A percentile compares a stretch with the other conserved stretches of the same genome.
phyloP scores from a whole-genome alignment of 92 coral and sea anemone genomes.

The Metridium senile region DNA sequence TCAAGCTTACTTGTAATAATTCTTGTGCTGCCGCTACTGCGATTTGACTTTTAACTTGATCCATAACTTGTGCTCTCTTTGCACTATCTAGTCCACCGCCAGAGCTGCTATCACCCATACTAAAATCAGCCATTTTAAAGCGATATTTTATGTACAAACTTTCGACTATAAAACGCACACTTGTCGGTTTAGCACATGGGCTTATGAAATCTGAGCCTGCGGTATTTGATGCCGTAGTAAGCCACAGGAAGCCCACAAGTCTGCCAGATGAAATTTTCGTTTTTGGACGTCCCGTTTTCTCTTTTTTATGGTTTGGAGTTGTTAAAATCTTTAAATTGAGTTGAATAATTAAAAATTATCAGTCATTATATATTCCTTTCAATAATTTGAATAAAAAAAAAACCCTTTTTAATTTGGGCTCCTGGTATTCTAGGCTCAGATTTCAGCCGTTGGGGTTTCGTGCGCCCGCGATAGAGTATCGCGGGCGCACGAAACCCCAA shows the following conservation, averaged over 20 bases:
- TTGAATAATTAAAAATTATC: no score
- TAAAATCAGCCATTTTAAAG: conserved; percentile 77
- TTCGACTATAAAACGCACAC: not conserved
- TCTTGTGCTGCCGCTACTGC: conserved; percentile 95
- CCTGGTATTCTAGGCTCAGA: no score
- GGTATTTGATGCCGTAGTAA: not conserved
- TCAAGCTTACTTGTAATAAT: conserved; percentile 73
- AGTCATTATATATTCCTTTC: no score
- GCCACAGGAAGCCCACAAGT: conserved; percentile 6
- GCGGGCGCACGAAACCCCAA: no score
- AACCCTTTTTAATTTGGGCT: no score
- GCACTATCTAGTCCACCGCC: conserved; percentile 73
- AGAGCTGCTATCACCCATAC: conserved; percentile 54
- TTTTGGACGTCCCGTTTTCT: no score
- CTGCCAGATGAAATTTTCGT: no score
- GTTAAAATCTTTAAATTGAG: no score
- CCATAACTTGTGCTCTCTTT: conserved; percentile 84
- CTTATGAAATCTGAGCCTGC: conserved; percentile 34
- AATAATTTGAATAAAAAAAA: no score
- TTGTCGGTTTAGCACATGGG: conserved; percentile 1
- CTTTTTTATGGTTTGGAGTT: no score
- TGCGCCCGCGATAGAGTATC: no score
- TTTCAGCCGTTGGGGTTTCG: no score
- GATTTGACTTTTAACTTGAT: conserved; percentile 90
- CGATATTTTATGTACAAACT: not conserved